Conservation (phyloP, 2,113 vertebrate species). For the Zosterops hypoxanthus region DNA sequence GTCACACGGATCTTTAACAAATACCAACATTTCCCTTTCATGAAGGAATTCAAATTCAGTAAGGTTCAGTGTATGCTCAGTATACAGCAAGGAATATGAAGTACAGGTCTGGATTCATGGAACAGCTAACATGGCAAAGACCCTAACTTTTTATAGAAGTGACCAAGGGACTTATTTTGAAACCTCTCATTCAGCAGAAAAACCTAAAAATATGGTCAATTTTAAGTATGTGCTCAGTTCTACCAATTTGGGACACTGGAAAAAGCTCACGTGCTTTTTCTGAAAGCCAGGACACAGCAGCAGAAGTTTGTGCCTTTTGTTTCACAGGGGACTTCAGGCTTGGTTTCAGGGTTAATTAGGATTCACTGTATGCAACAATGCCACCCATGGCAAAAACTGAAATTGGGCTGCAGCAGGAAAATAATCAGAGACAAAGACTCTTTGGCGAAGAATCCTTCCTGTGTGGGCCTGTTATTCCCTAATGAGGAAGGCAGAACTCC, state of each 20-base stretch:
- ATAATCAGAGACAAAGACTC: neutral
- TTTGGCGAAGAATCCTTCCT: neutral
- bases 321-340: neutral
- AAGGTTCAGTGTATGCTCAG: neutral
- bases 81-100: neutral
- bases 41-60: neutral
- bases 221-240: neutral
- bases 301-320: neutral
- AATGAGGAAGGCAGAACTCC: neutral
- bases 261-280: neutral
- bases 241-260: neutral
- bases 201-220: neutral
- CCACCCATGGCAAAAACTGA: neutral
- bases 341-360: neutral
- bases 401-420: neutral
- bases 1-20: neutral
- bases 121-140: neutral
- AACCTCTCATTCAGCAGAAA: neutral
- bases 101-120: constrained; percentile 39
- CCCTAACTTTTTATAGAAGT: neutral
- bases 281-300: neutral
- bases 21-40: neutral
- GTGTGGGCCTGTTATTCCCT: neutral
- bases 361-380: neutral
- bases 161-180: neutral